These are phyloP conservation scores for Pomatorhinus ruficollis DNA, from an alignment of 2,113 vertebrate genomes.

Conservation along the genomic window DNA sequence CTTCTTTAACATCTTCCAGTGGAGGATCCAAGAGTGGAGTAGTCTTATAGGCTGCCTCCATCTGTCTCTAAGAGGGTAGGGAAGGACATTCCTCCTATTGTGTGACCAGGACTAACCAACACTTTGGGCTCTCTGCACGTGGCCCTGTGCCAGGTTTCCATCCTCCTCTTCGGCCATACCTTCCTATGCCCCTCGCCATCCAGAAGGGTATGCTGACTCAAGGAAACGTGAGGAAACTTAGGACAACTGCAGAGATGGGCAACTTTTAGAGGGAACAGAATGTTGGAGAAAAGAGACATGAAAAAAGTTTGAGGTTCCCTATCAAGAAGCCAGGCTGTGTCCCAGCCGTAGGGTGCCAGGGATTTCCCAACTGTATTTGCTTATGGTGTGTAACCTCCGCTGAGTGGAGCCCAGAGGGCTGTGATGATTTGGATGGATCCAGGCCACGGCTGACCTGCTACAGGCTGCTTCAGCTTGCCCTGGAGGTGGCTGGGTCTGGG, in stretches of 20 bases:
- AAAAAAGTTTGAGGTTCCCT: background rate
- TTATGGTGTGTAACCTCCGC: background rate
- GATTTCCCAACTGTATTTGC: background rate
- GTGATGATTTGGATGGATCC: background rate
- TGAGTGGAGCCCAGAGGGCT: background rate
- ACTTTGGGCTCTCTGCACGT: fast-evolving
- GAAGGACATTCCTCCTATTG: background rate
- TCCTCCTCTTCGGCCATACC: background rate
- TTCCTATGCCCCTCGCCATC: background rate
- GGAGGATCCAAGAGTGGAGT: background rate
- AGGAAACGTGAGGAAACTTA: background rate
- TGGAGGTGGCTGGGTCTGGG: background rate
- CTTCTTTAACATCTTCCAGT: background rate
- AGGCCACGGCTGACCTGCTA: background rate
- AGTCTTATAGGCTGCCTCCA: background rate
- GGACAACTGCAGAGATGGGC: background rate
- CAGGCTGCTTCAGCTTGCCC: background rate
- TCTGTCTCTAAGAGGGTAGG: background rate
- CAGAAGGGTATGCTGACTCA: background rate
- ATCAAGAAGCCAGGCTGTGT: background rate
- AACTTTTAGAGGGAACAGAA: background rate
- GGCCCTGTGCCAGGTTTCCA: background rate
- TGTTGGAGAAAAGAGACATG: background rate
- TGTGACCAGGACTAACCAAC: background rate
- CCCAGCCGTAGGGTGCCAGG: fast-evolving